Evolutionary conservation across 2,888 invertebrate species (phyloP).

Genomic region (Drosophila planitibia): DNA sequence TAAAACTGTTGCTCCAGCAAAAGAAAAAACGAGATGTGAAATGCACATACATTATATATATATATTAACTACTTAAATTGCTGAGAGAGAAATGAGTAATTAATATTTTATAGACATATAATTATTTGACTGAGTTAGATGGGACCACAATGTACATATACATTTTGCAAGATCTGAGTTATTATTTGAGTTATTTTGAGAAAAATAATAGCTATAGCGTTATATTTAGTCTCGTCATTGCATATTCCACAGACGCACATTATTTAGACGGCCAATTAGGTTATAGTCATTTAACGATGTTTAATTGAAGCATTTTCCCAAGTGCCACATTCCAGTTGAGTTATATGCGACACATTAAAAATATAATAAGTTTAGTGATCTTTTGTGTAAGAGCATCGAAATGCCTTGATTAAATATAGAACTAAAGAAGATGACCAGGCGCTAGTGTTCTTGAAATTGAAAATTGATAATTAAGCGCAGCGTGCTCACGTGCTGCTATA

Average conservation of each 20-base stretch:
- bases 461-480: constrained; percentile 65
- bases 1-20: background rate
- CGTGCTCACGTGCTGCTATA: constrained; percentile 62
- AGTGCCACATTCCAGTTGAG: background rate
- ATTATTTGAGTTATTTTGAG: background rate
- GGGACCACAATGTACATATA: background rate
- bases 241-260: background rate
- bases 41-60: background rate
- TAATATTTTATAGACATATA: background rate
- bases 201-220: background rate
- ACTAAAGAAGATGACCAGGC: background rate
- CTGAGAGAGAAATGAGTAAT: background rate
- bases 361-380: background rate
- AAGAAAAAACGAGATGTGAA: background rate
- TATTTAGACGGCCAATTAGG: background rate
- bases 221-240: background rate
- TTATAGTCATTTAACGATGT: background rate
- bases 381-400: background rate
- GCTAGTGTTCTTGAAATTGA: constrained; percentile 70
- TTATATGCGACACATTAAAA: background rate
- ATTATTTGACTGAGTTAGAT: background rate
- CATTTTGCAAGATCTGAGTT: background rate
- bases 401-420: background rate
- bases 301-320: background rate
- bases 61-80: background rate